Evolutionary conservation across 2,888 invertebrate species (phyloP).

Genomic region (Napeogenes sylphis): DNA sequence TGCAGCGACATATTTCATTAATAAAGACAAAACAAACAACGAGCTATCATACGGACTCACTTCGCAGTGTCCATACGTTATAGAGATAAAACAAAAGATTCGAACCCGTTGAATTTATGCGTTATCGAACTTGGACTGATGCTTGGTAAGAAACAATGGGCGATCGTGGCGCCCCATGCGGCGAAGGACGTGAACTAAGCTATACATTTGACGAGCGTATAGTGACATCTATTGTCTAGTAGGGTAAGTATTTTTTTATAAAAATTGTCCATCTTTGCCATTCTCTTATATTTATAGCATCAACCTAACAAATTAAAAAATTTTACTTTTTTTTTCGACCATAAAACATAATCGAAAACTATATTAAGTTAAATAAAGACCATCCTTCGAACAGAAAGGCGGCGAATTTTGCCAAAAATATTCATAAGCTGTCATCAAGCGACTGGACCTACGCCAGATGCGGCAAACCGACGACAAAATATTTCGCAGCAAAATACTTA

Average conservation of each 20-base stretch:
- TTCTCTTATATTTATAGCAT: background rate
- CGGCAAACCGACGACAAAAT: slow-evolving; percentile 71
- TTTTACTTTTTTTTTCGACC: slow-evolving; percentile 5
- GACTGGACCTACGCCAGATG: slow-evolving; percentile 75
- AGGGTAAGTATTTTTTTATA: slow-evolving; percentile 44
- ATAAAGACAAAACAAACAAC: slow-evolving; percentile 73
- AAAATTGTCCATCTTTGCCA: slow-evolving; percentile 11
- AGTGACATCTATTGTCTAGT: slow-evolving; percentile 70
- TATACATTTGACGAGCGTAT: slow-evolving; percentile 35
- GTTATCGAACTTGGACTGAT: slow-evolving; percentile 71
- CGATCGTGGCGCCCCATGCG: slow-evolving; percentile 76
- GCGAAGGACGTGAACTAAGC: slow-evolving; percentile 48
- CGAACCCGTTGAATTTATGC: slow-evolving; percentile 72
- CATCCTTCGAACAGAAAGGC: slow-evolving; percentile 58
- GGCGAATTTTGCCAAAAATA: slow-evolving; percentile 72
- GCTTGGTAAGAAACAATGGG: slow-evolving; percentile 66
- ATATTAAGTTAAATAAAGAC: slow-evolving; percentile 55
- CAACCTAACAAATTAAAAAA: too few species aligned
- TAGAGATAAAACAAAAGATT: slow-evolving; percentile 76
- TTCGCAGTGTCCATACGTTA: slow-evolving; percentile 77
- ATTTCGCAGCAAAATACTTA: slow-evolving; percentile 73
- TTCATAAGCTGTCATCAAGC: slow-evolving; percentile 77
- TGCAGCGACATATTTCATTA: slow-evolving; percentile 77
- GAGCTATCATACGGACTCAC: slow-evolving; percentile 73
- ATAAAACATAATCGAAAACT: slow-evolving; percentile 26